A percentile compares a stretch with the other conserved stretches of the same genome.
These are phyloP conservation scores for Steatornis caripensis DNA, from an alignment of 2,113 vertebrate genomes.

Conservation along the genomic window DNA sequence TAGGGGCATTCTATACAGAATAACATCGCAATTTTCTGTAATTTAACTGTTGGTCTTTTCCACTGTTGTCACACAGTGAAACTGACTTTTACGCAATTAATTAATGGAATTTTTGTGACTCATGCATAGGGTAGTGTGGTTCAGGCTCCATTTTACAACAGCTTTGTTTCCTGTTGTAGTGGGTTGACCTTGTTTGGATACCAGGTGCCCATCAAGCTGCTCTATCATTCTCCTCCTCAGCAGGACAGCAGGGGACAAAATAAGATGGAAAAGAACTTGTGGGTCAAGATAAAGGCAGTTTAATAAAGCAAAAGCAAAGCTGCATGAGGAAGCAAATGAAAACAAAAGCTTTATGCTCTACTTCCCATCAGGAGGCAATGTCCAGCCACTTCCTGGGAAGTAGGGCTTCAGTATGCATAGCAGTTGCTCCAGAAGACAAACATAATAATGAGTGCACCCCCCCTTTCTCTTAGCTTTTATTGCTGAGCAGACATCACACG, in stretches of 20 bases:
- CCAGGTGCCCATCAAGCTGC: not conserved
- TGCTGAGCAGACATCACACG: not conserved
- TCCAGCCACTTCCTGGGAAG: not conserved
- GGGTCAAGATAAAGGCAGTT: not conserved
- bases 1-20: not conserved
- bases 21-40: not conserved
- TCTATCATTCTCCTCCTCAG: not conserved
- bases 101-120: not conserved
- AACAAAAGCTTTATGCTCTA: not conserved
- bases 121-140: not conserved
- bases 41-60: not conserved
- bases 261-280: not conserved
- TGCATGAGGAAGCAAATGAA: not conserved
- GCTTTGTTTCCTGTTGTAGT: not conserved
- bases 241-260: not conserved
- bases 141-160: not conserved
- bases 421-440: not conserved
- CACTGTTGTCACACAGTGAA: not conserved
- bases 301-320: not conserved
- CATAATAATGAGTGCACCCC: not conserved
- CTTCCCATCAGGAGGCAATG: not conserved
- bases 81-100: not conserved
- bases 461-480: not conserved
- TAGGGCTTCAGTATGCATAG: rapidly evolving
- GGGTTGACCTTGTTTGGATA: not conserved